A percentile compares a stretch with the other conserved stretches of the same genome.
These are phyloP conservation scores for Xenopus laevis DNA, from an alignment of 2,113 vertebrate genomes.

Conservation along the genomic window DNA sequence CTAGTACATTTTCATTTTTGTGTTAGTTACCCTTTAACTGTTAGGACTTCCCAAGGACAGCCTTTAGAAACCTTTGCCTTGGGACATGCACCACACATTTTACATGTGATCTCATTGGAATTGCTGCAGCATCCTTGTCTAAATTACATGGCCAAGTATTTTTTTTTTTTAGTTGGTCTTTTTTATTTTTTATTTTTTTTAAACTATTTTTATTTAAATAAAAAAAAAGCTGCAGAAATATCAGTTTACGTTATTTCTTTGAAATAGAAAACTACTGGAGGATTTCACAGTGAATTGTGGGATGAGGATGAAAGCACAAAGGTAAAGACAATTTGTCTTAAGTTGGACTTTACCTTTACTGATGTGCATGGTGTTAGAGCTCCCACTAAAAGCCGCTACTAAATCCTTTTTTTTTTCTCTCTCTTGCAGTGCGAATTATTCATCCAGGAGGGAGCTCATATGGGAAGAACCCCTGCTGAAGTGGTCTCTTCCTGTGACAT, in stretches of 20 bases:
- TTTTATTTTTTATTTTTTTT: too few relatives aligned
- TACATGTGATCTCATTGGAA: too few relatives aligned
- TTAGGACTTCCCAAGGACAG: too few relatives aligned
- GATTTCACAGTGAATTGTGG: slow-evolving; percentile 34
- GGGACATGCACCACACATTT: too few relatives aligned
- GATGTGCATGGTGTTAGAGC: neutral
- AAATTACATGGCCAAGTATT: too few relatives aligned
- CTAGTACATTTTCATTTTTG: too few relatives aligned
- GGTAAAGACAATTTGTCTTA: slow-evolving; percentile 22
- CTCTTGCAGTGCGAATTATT: slow-evolving; percentile 94
- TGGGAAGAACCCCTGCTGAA: slow-evolving; percentile 95
- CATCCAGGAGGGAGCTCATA: slow-evolving; percentile 93
- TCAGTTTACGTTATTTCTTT: slow-evolving; percentile 28
- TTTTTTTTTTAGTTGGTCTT: too few relatives aligned
- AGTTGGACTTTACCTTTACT: neutral
- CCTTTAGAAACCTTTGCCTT: too few relatives aligned
- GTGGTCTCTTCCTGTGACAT: slow-evolving; percentile 97
- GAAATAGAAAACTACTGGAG: slow-evolving; percentile 30
- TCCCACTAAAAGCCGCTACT: slow-evolving; percentile 42
- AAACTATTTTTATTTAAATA: too few relatives aligned
- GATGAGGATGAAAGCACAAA: slow-evolving; percentile 17
- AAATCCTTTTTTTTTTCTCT: slow-evolving; percentile 51
- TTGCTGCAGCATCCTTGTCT: too few relatives aligned
- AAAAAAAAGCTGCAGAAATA: neutral
- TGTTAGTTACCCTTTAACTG: too few relatives aligned